Evolutionary conservation across 2,113 vertebrate genomes (phyloP), one percentile per base, ranked within the genome.

Genomic region (Periophthalmus modestus): DNA sequence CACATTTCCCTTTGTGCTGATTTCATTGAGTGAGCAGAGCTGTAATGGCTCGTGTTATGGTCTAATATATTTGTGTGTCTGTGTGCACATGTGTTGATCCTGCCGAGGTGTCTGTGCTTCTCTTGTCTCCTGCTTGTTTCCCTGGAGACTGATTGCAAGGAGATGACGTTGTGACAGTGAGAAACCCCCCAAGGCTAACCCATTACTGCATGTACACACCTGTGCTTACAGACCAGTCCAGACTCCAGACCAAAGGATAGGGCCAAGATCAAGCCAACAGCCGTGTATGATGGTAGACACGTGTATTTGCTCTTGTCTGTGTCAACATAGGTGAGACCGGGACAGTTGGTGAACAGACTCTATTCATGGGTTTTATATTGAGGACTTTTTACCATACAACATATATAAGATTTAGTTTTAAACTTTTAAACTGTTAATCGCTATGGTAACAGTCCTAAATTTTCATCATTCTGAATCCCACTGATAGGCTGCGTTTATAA

Each of bases 111-210:
- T 85, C 85, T 82, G 82, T 73, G 46, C 65, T 81, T 74, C 71
- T 87, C 81, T n/a, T 80, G 82, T 83, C 87, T 88, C 68, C 71
- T 79, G 74, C 82, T 86, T 85, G 87, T 90, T 91, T 89, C 89
- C 87, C 88, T 89, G 89, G 91, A 92, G 90, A 93, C 91, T 91
- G 86, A 91, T 91, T 89, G 84, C 81, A 77, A 82, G 67, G 67
- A 84, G 75, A 78, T 66, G 72, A 73, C 19, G 34, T 66, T 75
- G 67, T 84, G 88, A 84, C 85, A 89, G 82, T 57, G 79, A 87
- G 79, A 82, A 82, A 87, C 81, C 81, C 85, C 39, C 83, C 74
- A 78, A 79, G 87, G 82, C 86, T 80, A 80, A 89, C 78, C 23
- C 78, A 79, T 85, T 82, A 78, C 78, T 59, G 72, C 73, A 73